phyloP scores from a whole-genome alignment of 2,113 vertebrate genomes.

The Cyprinus carpio region DNA sequence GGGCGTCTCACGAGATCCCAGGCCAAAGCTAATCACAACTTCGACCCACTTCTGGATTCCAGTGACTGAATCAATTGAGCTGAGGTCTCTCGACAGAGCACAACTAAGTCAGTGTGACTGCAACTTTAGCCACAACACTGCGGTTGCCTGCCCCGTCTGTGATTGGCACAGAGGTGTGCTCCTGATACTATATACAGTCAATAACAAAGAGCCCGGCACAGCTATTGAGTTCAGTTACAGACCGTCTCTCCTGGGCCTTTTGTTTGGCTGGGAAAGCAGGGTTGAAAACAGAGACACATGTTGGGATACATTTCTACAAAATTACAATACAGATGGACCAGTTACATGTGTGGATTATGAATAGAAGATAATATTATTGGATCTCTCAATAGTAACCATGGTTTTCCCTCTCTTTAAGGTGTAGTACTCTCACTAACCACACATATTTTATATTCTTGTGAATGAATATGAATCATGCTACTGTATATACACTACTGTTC shows the following conservation, averaged over 20 bases:
- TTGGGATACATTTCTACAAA: background rate
- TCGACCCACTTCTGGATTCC: slow-evolving; percentile 54
- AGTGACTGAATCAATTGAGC: slow-evolving; percentile 54
- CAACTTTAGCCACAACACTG: slow-evolving; percentile 46
- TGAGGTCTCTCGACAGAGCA: slow-evolving; percentile 44
- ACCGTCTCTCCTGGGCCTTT: background rate
- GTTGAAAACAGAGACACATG: background rate
- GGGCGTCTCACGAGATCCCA: slow-evolving; percentile 42
- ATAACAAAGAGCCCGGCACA: slow-evolving; percentile 20
- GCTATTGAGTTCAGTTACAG: slow-evolving; percentile 36
- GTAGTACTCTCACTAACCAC: background rate
- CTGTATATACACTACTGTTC: background rate
- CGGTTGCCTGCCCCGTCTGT: background rate
- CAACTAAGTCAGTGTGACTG: slow-evolving; percentile 41
- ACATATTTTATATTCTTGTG: background rate
- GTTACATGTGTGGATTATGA: background rate
- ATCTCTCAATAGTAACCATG: background rate
- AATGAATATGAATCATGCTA: background rate
- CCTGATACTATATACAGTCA: slow-evolving; percentile 37
- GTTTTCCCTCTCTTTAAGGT: background rate
- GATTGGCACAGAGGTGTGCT: slow-evolving; percentile 35
- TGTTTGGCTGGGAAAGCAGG: background rate
- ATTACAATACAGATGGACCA: background rate
- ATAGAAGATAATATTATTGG: slow-evolving; percentile 3
- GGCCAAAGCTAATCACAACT: slow-evolving; percentile 58